These are phyloP conservation scores for Morpho helenor DNA, from an alignment of 2,888 invertebrate species.

Conservation along the genomic window DNA sequence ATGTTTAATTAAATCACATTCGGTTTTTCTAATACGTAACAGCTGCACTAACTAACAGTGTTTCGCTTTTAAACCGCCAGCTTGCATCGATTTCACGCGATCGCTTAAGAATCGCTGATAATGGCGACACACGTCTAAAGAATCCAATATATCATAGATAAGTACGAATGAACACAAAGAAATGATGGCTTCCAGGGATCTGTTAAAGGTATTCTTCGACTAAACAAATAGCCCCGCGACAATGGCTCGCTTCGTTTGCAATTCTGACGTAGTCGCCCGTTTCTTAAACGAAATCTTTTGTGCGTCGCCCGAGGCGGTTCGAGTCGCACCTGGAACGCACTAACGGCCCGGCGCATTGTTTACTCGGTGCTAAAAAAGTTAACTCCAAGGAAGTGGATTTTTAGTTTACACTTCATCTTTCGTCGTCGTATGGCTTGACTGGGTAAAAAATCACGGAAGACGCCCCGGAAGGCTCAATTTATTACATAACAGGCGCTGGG, in stretches of 20 bases:
- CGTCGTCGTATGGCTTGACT: slow-evolving; percentile 64
- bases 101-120: slow-evolving; percentile 36
- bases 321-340: slow-evolving; percentile 59
- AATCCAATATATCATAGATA: slow-evolving; percentile 68
- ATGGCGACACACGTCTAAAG: slow-evolving; percentile 47
- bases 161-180: slow-evolving; percentile 49
- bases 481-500: slow-evolving; percentile 63
- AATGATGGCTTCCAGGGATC: slow-evolving; percentile 39
- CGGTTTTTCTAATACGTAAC: slow-evolving; percentile 57
- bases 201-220: slow-evolving; percentile 58
- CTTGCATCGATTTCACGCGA: slow-evolving; percentile 38
- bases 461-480: slow-evolving; percentile 73
- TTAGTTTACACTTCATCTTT: slow-evolving; percentile 74
- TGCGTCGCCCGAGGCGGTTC: slow-evolving; percentile 54
- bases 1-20: slow-evolving; percentile 77
- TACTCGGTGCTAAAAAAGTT: slow-evolving; percentile 64
- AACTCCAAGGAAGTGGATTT: slow-evolving; percentile 61
- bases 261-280: slow-evolving; percentile 49
- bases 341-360: slow-evolving; percentile 50
- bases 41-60: slow-evolving; percentile 44
- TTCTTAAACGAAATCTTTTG: slow-evolving; percentile 74
- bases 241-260: slow-evolving; percentile 47
- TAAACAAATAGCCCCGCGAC: slow-evolving; percentile 61
- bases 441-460: slow-evolving; percentile 71
- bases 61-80: slow-evolving; percentile 30